A percentile compares a stretch with the other conserved stretches of the same genome.
Evolutionary conservation across 2,113 vertebrate genomes (phyloP).

Genomic region (Caretta caretta): DNA sequence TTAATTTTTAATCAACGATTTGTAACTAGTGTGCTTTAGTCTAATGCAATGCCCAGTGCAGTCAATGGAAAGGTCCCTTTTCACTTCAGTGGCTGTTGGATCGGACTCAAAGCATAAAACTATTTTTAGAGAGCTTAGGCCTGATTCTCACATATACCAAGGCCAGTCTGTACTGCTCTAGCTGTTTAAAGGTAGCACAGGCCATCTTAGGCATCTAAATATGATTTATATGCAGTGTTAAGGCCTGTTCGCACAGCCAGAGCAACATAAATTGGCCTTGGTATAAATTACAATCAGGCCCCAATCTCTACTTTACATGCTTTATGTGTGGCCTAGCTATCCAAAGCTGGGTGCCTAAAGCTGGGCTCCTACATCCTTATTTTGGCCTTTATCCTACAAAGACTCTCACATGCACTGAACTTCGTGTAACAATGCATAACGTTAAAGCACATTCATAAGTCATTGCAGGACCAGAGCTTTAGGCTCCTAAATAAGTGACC

Average conservation of each 20-base stretch:
- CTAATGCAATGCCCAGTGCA: accelerated
- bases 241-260: not conserved
- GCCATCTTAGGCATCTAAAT: accelerated
- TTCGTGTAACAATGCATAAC: accelerated
- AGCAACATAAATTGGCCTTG: not conserved
- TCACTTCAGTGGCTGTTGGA: not conserved
- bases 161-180: not conserved
- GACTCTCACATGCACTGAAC: accelerated
- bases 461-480: not conserved
- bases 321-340: not conserved
- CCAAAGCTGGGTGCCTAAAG: not conserved
- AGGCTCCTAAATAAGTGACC: not conserved
- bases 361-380: not conserved
- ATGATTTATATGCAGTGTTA: not conserved
- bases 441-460: not conserved
- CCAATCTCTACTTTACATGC: not conserved
- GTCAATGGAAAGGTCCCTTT: not conserved
- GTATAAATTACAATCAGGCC: not conserved
- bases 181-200: not conserved
- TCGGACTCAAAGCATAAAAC: not conserved
- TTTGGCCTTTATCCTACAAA: not conserved
- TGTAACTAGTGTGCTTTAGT: not conserved
- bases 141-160: not conserved
- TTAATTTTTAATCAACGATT: not conserved
- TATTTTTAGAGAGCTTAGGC: not conserved